Base-by-base conservation (phyloP, 2,113 vertebrate genomes). In the Brachyistius frenatus region DNA sequence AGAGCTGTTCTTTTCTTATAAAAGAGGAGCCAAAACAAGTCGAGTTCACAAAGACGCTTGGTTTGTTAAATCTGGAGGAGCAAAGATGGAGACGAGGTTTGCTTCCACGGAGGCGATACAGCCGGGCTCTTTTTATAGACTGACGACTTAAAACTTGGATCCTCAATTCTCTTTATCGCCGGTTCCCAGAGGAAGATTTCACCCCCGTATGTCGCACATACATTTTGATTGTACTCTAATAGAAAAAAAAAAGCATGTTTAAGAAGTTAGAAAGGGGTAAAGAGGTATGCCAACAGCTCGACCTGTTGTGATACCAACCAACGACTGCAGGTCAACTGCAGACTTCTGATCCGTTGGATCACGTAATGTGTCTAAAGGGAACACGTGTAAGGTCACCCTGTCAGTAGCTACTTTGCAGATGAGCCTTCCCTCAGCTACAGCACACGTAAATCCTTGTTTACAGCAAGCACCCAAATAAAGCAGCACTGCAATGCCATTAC, bases 401-500 rank as follows among this genome's bases (percentile, higher is more conserved):
- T 63, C 67, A 1, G 33, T 0, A 5, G 39, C 37, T 9, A 39
- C 50, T 31, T 9, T 55, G 49, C 54, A 53, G 46, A n/a, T 2
- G 5, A 37, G 37, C 55, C 30, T 35, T 52, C 7, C 32, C n/a
- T 55, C 37, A 13, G 61, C 64, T 47, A 33, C 58, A 52, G 41
- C 66, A 31, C 65, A 63, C 2, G 46, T 32, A 11, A 44, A 33
- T 35, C 36, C 32, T n/a, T 72, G 78, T 86, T 83, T 71, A 73
- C 55, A 72, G 55, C 1, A 2, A 0, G 36, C 56, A 47, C 3
- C 80, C 63, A 86, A 82, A 84, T 76, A 81, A 77, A 88, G 74
- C 72, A 37, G 58, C 37, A 0, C 4, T 2, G 73, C 50, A 5
- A 53, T 36, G 62, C 30, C 80, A 62, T 66, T 0, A 63, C 16